Evolutionary conservation across 2,888 invertebrate genomes (phyloP), one percentile per base, ranked within the genome.

Genomic region (Gibbula magus): DNA sequence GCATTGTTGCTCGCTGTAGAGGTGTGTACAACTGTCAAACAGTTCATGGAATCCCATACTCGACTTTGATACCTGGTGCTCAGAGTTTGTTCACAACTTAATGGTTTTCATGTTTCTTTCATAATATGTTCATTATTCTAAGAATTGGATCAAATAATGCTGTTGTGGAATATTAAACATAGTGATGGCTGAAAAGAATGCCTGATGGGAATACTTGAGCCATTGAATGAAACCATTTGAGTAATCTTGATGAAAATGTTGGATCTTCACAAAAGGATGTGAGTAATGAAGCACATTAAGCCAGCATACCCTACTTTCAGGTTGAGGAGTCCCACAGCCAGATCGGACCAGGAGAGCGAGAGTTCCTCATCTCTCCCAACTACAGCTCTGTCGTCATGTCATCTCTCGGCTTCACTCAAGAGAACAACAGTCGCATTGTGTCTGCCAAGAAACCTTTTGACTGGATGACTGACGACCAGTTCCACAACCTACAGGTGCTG

Each of bases 391-490:
- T 88, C 1, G 89, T 90, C 29, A 91, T 92, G 92, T 87, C 91
- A 52, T 87, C 91, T 7, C 82, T 89, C 2, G 88, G 87, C 32
- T 84, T 82, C 66, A 85, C 85, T 32, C 88, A 88, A 66, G 83
- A 88, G 1, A 80, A 86, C 22, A 90, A 92, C 83, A 88, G 86
- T 79, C 88, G 87, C 81, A 88, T 90, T 66, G 84, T 87, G 35
- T 88, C 89, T 75, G 88, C 88, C 66, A 93, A 92, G 89, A 93
- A 93, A 80, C 91, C 92, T n/a, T 93, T 93, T 87, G 93, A 93
- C 79, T 93, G 93, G 93, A 93, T 93, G 93, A 86, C 89, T 1
- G 93, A 93, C 80, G 93, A 93, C 67, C 91, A 91, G 87, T 93
- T 91, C 86, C 89, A 90, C 82, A 93, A 93, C 81, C 88, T 93